phyloP scores from a whole-genome alignment of 2,888 invertebrate species.

The Idaea biselata region DNA sequence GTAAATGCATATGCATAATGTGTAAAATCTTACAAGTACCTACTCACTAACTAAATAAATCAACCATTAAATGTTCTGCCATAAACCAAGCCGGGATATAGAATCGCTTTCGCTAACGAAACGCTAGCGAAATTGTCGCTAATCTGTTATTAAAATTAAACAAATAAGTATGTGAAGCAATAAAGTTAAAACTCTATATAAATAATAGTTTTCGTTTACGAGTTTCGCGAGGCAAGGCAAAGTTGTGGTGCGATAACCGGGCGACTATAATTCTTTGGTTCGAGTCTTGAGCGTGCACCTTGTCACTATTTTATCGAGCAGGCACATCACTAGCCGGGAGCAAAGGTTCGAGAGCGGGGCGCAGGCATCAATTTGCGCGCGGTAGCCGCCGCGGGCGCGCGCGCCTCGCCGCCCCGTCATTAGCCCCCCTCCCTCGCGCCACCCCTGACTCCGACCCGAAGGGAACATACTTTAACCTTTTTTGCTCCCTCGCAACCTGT shows the following conservation, averaged over 20 bases:
- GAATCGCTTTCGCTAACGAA: background rate
- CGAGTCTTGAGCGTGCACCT: conserved; percentile 45
- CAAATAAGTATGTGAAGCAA: background rate
- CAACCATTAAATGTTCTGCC: background rate
- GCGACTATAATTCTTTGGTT: conserved; percentile 30
- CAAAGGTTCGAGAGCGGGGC: conserved; percentile 74
- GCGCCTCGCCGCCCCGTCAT: conserved; percentile 79
- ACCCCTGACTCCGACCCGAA: conserved; percentile 39
- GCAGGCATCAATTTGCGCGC: conserved; percentile 79
- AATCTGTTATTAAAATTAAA: background rate
- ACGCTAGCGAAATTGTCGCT: background rate
- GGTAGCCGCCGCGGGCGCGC: conserved; percentile 78
- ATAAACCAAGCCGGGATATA: background rate
- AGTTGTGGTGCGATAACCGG: conserved; percentile 16
- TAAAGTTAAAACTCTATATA: conserved; percentile 5
- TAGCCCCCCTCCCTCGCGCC: conserved; percentile 45
- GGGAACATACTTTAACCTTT: conserved; percentile 78
- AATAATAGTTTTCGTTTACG: conserved; percentile 12
- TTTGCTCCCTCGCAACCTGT: conserved; percentile 78
- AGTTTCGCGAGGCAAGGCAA: background rate
- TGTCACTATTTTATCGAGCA: conserved; percentile 68
- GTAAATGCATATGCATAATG: background rate
- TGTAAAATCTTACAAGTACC: background rate
- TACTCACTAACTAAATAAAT: background rate
- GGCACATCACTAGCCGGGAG: conserved; percentile 77